Evolutionary conservation across 2,888 invertebrate species (phyloP).

Genomic region (Tachina fera): DNA sequence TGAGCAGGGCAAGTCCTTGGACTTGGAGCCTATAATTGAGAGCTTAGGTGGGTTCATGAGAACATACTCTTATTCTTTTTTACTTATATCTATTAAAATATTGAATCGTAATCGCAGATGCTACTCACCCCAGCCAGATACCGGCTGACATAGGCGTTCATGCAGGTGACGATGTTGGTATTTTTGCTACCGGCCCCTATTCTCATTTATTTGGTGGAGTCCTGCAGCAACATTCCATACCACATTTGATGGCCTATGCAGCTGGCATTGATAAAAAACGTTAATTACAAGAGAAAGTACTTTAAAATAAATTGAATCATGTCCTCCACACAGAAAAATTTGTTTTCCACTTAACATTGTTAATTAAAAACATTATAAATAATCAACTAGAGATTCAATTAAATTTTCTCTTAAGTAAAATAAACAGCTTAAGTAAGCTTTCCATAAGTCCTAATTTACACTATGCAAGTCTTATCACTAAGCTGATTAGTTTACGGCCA

Average conservation of each 20-base stretch:
- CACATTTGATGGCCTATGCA: slow-evolving; percentile 89
- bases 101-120: background rate
- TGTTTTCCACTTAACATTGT: too few species aligned
- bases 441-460: too few species aligned
- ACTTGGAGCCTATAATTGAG: slow-evolving; percentile 69
- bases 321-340: too few species aligned
- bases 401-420: too few species aligned
- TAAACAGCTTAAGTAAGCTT: too few species aligned
- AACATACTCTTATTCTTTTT: too few species aligned
- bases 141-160: slow-evolving; percentile 85
- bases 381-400: too few species aligned
- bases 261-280: slow-evolving; percentile 86
- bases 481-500: too few species aligned
- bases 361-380: too few species aligned
- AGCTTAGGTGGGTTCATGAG: background rate
- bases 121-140: slow-evolving; percentile 76
- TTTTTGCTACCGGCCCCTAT: slow-evolving; percentile 90
- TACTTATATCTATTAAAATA: background rate
- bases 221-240: slow-evolving; percentile 90
- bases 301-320: background rate
- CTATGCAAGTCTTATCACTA: too few species aligned
- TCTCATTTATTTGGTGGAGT: slow-evolving; percentile 90
- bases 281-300: background rate
- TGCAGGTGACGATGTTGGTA: slow-evolving; percentile 90
- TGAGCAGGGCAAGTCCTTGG: slow-evolving; percentile 74